A percentile compares a stretch with the other conserved stretches of the same genome.
phyloP scores from a whole-genome alignment of 2,113 vertebrate species.

The Polypterus senegalus region DNA sequence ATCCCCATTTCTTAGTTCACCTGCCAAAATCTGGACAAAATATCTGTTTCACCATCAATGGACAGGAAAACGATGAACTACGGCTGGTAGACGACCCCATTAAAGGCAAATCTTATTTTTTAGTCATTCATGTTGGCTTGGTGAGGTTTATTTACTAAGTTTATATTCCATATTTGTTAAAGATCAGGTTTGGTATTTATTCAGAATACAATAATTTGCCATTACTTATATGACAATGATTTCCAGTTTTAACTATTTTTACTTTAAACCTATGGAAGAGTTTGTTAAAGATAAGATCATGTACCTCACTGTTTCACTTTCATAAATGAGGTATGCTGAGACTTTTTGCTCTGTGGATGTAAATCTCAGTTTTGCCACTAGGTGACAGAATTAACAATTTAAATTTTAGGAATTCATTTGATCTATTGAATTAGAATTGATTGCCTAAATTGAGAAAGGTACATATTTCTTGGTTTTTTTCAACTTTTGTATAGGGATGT shows the following conservation, averaged over 20 bases:
- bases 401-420: too few species aligned
- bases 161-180: not conserved
- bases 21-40: constrained; percentile 46
- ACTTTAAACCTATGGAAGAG: not conserved
- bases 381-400: too few species aligned
- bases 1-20: constrained; percentile 67
- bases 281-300: too few species aligned
- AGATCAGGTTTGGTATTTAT: not conserved
- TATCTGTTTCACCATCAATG: constrained; percentile 67
- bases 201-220: not conserved
- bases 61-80: constrained; percentile 50
- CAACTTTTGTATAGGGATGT: too few species aligned
- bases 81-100: constrained; percentile 53
- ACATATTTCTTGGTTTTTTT: too few species aligned
- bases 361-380: too few species aligned
- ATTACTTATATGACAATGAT: not conserved
- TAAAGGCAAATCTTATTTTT: constrained; percentile 33
- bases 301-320: too few species aligned
- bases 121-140: not conserved
- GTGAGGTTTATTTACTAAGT: not conserved
- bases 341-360: too few species aligned
- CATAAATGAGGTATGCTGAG: too few species aligned
- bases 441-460: too few species aligned
- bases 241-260: not conserved
- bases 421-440: too few species aligned